Conservation (phyloP, 1,140 invertebrate genomes). For the Panagrolaimus sp. region DNA sequence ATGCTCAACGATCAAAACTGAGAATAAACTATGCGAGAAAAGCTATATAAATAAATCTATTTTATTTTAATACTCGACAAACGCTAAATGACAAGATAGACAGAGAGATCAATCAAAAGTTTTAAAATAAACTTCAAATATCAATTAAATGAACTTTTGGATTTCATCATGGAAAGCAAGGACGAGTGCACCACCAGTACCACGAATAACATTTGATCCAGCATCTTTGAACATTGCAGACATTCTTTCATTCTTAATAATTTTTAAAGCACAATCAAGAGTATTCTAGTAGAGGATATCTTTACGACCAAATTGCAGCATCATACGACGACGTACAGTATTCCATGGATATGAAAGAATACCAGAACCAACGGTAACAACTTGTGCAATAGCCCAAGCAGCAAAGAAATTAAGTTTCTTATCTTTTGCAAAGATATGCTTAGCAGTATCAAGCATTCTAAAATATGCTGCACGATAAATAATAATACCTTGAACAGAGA, state of each 20-base stretch:
- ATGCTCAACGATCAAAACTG: too few species aligned
- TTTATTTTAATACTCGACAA: not conserved
- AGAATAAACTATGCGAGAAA: too few species aligned
- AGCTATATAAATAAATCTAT: too few species aligned
- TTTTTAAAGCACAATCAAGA: conserved; percentile 61
- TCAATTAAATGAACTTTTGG: conserved; percentile 47
- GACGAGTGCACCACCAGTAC: conserved; percentile 61
- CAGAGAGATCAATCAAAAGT: too few species aligned
- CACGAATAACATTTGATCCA: conserved; percentile 62
- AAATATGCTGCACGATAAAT: conserved; percentile 60
- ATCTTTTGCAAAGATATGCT: conserved; percentile 45
- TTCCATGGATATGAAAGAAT: conserved; percentile 64
- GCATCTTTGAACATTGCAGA: conserved; percentile 63
- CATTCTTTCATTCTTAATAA: conserved; percentile 63
- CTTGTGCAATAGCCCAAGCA: conserved; percentile 56
- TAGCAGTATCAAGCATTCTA: conserved; percentile 58
- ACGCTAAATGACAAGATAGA: too few species aligned
- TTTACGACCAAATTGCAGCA: conserved; percentile 64
- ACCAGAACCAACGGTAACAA: conserved; percentile 62
- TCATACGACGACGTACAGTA: conserved; percentile 61
- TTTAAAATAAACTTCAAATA: too few species aligned
- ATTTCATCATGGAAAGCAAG: conserved; percentile 63
- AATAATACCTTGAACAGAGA: conserved; percentile 59
- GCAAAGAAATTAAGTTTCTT: conserved; percentile 58
- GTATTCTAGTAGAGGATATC: conserved; percentile 64